Percentiles rank a stretch among this genome's conserved stretches.
Conservation (phyloP, 2,888 invertebrate genomes). For the Ophioninae sp. region DNA sequence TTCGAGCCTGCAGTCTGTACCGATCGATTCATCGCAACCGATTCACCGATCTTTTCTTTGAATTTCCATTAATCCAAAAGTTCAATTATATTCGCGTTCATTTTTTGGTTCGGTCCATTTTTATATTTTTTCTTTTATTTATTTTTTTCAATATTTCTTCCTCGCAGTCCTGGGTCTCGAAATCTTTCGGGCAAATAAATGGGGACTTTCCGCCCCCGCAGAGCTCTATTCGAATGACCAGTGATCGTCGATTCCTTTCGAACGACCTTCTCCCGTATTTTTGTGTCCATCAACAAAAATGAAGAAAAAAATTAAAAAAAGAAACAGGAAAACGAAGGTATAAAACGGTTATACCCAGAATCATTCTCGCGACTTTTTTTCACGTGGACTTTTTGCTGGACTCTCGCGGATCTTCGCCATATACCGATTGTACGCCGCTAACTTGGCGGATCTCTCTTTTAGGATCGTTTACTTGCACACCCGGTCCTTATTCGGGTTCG, state of each 20-base stretch:
- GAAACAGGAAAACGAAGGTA: no score
- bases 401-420: constrained; percentile 42
- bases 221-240: constrained; percentile 30
- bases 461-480: constrained; percentile 14
- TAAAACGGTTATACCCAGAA: not conserved
- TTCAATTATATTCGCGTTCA: not conserved
- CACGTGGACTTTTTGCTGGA: not conserved
- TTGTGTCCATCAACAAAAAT: not conserved
- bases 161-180: not conserved
- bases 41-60: not conserved
- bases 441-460: constrained; percentile 7
- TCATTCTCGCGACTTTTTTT: not conserved
- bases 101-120: not conserved
- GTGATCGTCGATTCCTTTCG: constrained; percentile 37
- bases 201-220: not conserved
- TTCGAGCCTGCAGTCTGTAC: not conserved
- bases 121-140: no score
- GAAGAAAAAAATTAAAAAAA: not conserved
- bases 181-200: not conserved
- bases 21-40: not conserved
- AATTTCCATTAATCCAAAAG: not conserved
- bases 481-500: constrained; percentile 62
- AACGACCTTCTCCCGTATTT: constrained; percentile 15
- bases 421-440: constrained; percentile 17
- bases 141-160: not conserved